Evolutionary conservation across 2,113 vertebrate species (phyloP), one percentile per base, ranked within the genome.

Genomic region (Pterocles orientalis): DNA sequence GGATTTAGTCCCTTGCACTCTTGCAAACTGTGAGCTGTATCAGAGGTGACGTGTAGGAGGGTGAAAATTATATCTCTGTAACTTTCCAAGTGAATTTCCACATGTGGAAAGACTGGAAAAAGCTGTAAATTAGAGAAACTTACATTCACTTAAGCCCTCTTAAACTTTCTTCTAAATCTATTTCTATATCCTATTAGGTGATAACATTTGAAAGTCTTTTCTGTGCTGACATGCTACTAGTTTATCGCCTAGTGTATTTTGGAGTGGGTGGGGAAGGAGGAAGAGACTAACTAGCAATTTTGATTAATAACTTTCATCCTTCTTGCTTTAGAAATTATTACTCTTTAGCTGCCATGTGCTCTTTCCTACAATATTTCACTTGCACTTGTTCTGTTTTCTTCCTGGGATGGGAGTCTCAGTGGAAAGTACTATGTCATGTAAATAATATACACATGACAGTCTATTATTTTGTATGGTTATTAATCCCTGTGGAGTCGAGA

Each of bases 341-440:
- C 56, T 96, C 69, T 96, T 97, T 87, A 65, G 78, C 90, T 94
- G 89, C 85, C 94, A 64, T 88, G 57, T 92, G 88, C 80, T 90
- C 76, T 88, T 96, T 93, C 91, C 70, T 97, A 96, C 90, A 93
- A 29, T 96, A 97, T 96, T 97, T 97, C 92, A 97, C 87, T 97
- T 97, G 91, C 97, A 97, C 96, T 97, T 97, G 92, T 96, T 97
- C 86, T 88, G 87, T 94, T 92, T 96, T 95, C 92, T 97, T 97
- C 93, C 91, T 95, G 95, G 93, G 92, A 96, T 94, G 76, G 83
- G 92, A 95, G 60, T 92, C 96, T 93, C 92, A 88, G 71, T 96
- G 96, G 93, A 94, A 97, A 97, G 88, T 95, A 96, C 92, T 95
- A 88, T 95, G 93, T 97, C 92, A 96, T 92, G 91, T 97, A 97